Evolutionary conservation across 2,888 invertebrate species (phyloP), one percentile per base, ranked within the genome.

Genomic region (Archips xylosteana): DNA sequence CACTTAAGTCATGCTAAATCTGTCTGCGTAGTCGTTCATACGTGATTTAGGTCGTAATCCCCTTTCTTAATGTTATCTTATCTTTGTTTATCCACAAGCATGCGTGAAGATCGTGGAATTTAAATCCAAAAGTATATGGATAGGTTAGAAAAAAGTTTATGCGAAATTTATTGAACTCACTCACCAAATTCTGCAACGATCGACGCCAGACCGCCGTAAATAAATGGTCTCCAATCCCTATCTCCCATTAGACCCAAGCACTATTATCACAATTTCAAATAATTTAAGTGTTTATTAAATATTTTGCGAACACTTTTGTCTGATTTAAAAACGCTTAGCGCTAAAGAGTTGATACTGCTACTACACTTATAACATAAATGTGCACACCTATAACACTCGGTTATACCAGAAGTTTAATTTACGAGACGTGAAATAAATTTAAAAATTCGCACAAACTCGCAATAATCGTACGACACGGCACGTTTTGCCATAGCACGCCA

Each of bases 181-280:
- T 95, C 95, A 98, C 98, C 98, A 92, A 98, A 97, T 95, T 99
- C 99, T 72, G 99, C 99, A 80, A 97, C 96, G 83, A 98, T 98
- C 78, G 98, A 98, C 88, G 99, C 98, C 81, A 98, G 89, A 79
- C 99, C 99, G 89, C 99, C 99, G 95, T 98, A 99, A 83, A 98
- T 95, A 95, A 99, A 99, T 87, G 98, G 98, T 93, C 98, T 96
- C 98, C 98, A 98, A 92, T 98, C 97, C 85, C 95, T 95, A 89
- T 96, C 96, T 95, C 96, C 97, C 96, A 97, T 97, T 86, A 95
- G 96, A 95, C 85, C 85, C 78, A 60, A 77, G 78, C 71, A 76
- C 70, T 60, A 68, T n/a, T 60, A 68, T n/a, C 47, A 60, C 61
- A 60, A 71, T 70, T 60, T 64, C 1, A 63, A 57, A 59, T 65